A percentile compares a stretch with the other conserved stretches of the same genome.
phyloP scores from a whole-genome alignment of 2,888 invertebrate genomes.

The Platerodrilus igneus region DNA sequence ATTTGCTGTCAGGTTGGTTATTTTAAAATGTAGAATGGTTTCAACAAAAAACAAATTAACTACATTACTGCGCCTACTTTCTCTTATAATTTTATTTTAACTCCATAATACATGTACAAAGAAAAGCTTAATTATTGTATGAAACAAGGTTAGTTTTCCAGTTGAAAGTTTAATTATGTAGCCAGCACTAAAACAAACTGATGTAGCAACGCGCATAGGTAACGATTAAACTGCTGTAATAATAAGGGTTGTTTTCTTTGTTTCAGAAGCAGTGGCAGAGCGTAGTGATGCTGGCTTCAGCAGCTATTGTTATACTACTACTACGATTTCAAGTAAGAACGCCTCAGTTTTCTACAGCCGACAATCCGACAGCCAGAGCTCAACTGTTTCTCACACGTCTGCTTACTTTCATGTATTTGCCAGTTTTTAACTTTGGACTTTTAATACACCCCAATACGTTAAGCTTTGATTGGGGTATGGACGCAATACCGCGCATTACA shows the following conservation, averaged over 20 bases:
- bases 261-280: conserved; percentile 70
- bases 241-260: conserved; percentile 34
- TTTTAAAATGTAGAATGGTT: too few species aligned
- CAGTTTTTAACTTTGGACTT: conserved; percentile 84
- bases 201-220: conserved; percentile 24
- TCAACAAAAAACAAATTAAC: too few species aligned
- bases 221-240: conserved; percentile 28
- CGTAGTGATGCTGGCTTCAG: conserved; percentile 61
- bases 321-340: conserved; percentile 73
- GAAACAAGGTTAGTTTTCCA: conserved; percentile 24
- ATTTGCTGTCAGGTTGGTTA: too few species aligned
- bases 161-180: conserved; percentile 25
- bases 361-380: conserved; percentile 93
- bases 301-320: conserved; percentile 64
- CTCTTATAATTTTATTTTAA: too few species aligned
- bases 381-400: conserved; percentile 74
- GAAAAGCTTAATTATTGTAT: too few species aligned
- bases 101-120: too few species aligned
- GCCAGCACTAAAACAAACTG: conserved; percentile 17
- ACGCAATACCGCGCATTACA: conserved; percentile 83
- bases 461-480: conserved; percentile 99
- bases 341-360: conserved; percentile 86
- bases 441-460: conserved; percentile 80
- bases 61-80: too few species aligned
- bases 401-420: conserved; percentile 88